These are phyloP conservation scores for Rhagophthalmus giganteus DNA, from an alignment of 2,888 invertebrate species.

Conservation along the genomic window DNA sequence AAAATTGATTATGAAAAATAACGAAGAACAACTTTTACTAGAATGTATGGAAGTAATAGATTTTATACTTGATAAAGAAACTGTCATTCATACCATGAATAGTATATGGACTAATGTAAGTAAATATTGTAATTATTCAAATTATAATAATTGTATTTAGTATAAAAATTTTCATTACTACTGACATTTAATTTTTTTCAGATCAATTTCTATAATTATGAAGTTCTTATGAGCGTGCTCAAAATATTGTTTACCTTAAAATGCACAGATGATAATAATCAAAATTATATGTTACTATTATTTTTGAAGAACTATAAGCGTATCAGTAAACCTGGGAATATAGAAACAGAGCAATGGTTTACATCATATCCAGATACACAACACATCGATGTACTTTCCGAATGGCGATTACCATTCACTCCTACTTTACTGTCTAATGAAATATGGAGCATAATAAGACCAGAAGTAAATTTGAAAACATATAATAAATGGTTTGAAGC, in stretches of 20 bases:
- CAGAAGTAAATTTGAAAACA: conserved; percentile 57
- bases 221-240: conserved; percentile 57
- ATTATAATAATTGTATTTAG: not conserved
- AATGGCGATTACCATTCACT: conserved; percentile 58
- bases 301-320: conserved; percentile 49
- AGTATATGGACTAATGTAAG: conserved; percentile 42
- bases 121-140: not conserved
- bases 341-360: conserved; percentile 58
- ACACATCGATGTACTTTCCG: conserved; percentile 54
- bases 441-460: conserved; percentile 55
- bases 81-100: conserved; percentile 42
- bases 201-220: conserved; percentile 60
- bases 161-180: no score
- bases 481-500: conserved; percentile 58
- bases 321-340: conserved; percentile 52
- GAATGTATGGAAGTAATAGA: conserved; percentile 48
- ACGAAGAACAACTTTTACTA: conserved; percentile 42
- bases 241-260: conserved; percentile 42
- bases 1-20: conserved; percentile 36
- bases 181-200: conserved; percentile 40
- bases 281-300: conserved; percentile 38
- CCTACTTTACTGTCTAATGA: conserved; percentile 47
- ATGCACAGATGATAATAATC: conserved; percentile 18
- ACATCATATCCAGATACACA: conserved; percentile 49
- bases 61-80: conserved; percentile 45